Evolutionary conservation across 2,797 vertebrate genomes (phyloP).

Genomic region (Antrozous pallidus): DNA sequence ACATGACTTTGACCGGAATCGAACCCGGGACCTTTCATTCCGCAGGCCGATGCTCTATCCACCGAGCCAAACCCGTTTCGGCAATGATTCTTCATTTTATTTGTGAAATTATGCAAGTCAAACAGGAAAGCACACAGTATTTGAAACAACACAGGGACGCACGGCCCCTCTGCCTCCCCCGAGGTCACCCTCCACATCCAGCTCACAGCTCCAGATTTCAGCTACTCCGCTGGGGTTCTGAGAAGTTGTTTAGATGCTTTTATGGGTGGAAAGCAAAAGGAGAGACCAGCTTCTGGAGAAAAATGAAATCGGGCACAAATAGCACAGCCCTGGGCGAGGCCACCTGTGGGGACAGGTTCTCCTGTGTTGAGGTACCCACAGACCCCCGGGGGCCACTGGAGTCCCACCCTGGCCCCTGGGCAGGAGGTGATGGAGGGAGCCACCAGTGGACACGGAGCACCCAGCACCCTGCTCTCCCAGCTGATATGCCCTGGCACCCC

Average conservation of each 20-base stretch:
- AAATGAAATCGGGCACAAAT: accelerated
- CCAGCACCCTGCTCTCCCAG: no score
- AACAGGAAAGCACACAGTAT: background rate
- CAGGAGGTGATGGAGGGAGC: background rate
- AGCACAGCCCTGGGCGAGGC: background rate
- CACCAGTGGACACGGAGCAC: background rate
- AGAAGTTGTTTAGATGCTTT: background rate
- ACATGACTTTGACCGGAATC: no score
- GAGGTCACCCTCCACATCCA: no score
- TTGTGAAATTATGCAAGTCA: background rate
- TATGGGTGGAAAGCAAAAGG: background rate
- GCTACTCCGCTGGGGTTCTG: background rate
- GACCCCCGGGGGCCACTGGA: background rate
- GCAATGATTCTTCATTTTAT: background rate
- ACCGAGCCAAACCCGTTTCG: no score
- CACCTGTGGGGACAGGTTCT: accelerated
- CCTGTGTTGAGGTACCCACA: background rate
- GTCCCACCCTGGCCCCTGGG: background rate
- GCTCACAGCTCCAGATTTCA: background rate
- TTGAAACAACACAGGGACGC: accelerated
- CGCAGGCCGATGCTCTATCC: no score
- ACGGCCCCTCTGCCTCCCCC: accelerated
- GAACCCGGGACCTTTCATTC: no score
- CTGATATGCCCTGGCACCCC: background rate
- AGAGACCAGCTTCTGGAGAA: background rate